Evolutionary conservation across 1,140 invertebrate species (phyloP).

Genomic region (Microplitis demolitor): DNA sequence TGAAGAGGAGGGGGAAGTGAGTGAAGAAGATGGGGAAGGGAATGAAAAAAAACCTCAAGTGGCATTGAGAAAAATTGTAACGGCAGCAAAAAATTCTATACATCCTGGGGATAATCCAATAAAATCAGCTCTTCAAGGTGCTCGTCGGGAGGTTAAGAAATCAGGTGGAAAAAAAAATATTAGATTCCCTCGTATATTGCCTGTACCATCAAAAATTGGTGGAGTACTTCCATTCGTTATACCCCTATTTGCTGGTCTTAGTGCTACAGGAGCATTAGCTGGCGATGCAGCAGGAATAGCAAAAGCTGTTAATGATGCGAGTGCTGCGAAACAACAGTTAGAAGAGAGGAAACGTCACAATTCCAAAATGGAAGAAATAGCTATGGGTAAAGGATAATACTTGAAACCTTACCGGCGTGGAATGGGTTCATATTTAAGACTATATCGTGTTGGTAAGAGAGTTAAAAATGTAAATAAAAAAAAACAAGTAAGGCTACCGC

Average conservation of each 20-base stretch:
- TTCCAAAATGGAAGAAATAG: slow-evolving; percentile 43
- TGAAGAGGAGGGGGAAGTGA: too few relatives aligned
- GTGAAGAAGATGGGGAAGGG: too few relatives aligned
- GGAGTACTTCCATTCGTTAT: slow-evolving; percentile 12
- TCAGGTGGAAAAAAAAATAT: neutral
- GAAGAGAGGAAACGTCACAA: slow-evolving; percentile 36
- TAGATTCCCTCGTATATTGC: slow-evolving; percentile 10
- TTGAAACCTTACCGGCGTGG: slow-evolving; percentile 43
- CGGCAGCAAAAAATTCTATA: too few relatives aligned
- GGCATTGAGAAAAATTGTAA: too few relatives aligned
- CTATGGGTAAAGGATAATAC: slow-evolving; percentile 40
- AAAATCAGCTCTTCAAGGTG: too few relatives aligned
- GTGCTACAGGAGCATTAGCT: slow-evolving; percentile 20
- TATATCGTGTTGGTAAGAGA: neutral
- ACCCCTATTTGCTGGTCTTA: slow-evolving; percentile 23
- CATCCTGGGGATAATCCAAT: too few relatives aligned
- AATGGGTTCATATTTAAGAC: slow-evolving; percentile 27
- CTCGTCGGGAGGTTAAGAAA: neutral
- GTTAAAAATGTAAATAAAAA: neutral
- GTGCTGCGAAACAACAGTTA: slow-evolving; percentile 38
- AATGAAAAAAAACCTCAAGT: too few relatives aligned
- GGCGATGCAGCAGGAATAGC: slow-evolving; percentile 34
- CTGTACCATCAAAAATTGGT: slow-evolving; percentile 11
- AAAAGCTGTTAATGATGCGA: slow-evolving; percentile 35
- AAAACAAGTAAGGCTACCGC: slow-evolving; percentile 23